These are phyloP conservation scores for Ctenochaetus hawaiiensis DNA, from an alignment of 2,797 vertebrate species.

Conservation along the genomic window DNA sequence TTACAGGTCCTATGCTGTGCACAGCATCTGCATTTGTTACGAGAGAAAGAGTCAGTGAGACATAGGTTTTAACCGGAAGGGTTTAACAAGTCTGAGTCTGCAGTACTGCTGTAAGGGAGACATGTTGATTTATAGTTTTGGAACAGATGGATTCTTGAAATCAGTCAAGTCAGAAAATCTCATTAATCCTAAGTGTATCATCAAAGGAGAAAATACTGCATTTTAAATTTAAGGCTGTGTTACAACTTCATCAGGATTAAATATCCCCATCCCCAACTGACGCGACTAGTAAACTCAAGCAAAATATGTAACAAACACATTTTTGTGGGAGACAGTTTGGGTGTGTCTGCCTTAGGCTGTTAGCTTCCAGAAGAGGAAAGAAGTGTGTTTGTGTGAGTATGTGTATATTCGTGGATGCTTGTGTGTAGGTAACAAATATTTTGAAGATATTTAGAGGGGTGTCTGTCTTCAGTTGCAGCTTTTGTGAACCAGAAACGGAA, in stretches of 20 bases:
- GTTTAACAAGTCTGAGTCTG: background rate
- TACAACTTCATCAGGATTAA: background rate
- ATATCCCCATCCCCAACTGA: background rate
- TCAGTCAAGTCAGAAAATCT: background rate
- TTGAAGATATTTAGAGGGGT: too few relatives aligned
- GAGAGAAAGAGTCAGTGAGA: conserved; percentile 32
- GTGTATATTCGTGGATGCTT: background rate
- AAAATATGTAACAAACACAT: background rate
- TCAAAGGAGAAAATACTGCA: conserved; percentile 7
- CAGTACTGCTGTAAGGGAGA: conserved; percentile 5
- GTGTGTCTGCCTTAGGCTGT: conserved; percentile 10
- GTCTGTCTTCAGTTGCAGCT: too few relatives aligned
- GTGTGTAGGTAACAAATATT: too few relatives aligned
- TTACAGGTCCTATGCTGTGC: conserved; percentile 46
- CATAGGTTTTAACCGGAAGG: conserved; percentile 13
- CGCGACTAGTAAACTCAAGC: conserved; percentile 1
- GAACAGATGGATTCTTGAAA: background rate
- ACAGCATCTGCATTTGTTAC: conserved; percentile 58
- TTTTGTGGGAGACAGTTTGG: conserved; percentile 18
- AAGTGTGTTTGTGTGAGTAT: background rate
- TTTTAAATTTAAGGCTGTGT: background rate
- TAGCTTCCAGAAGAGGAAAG: background rate
- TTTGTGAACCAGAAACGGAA: too few relatives aligned
- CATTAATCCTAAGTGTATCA: conserved; percentile 9
- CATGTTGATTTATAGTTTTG: conserved; percentile 6